Percentiles rank a stretch among this genome's conserved stretches.
These are phyloP conservation scores for Passer montanus DNA, from an alignment of 2,113 vertebrate species.

Conservation along the genomic window DNA sequence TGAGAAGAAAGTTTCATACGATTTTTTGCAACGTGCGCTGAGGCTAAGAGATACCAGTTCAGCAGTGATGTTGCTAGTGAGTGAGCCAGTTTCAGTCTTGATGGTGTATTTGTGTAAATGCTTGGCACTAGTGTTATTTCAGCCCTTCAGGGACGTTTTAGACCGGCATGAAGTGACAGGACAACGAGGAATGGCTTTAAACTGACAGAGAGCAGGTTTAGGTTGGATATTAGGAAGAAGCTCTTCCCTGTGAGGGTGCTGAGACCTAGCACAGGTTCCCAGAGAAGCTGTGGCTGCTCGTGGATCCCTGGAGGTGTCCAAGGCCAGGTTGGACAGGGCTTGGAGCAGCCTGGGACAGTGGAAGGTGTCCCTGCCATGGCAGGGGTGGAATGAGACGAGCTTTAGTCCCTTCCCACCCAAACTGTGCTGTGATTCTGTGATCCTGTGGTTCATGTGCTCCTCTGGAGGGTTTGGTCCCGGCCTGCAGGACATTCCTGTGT, in stretches of 20 bases:
- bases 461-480: not conserved
- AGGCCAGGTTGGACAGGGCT: rapidly evolving
- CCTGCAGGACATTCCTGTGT: not conserved
- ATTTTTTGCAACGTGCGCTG: not conserved
- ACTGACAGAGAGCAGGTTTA: not conserved
- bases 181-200: not conserved
- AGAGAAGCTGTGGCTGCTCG: not conserved
- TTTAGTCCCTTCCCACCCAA: not conserved
- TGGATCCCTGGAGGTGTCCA: not conserved
- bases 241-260: rapidly evolving
- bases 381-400: rapidly evolving
- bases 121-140: not conserved
- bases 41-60: not conserved
- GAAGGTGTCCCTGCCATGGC: not conserved
- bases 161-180: not conserved
- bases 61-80: not conserved
- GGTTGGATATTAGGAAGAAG: not conserved
- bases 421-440: not conserved
- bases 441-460: not conserved
- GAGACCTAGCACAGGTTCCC: rapidly evolving
- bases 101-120: not conserved
- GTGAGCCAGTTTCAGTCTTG: not conserved
- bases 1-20: not conserved
- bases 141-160: not conserved
- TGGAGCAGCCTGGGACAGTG: not conserved